Percentiles rank a stretch among this genome's conserved stretches.
phyloP scores from a whole-genome alignment of 2,113 vertebrate genomes.

The Melanerpes aurifrons region DNA sequence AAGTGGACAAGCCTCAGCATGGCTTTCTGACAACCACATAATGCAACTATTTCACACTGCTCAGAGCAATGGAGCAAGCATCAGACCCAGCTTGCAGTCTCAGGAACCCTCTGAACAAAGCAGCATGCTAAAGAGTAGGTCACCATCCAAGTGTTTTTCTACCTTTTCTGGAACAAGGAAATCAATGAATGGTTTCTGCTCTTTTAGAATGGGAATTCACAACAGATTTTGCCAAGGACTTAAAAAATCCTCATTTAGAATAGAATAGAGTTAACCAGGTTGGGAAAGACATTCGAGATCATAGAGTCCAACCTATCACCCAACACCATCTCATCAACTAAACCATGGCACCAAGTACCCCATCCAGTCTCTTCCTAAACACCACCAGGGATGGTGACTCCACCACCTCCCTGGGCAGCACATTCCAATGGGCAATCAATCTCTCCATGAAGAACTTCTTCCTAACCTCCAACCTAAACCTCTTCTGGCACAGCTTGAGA shows the following conservation, averaged over 20 bases:
- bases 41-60: background rate
- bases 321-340: too few species aligned
- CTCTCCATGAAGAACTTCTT: too few species aligned
- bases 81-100: background rate
- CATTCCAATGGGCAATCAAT: too few species aligned
- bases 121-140: background rate
- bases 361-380: too few species aligned
- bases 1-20: slow-evolving; percentile 1
- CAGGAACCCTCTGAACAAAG: background rate
- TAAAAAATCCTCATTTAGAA: background rate
- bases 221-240: background rate
- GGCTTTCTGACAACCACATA: slow-evolving; percentile 3
- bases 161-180: background rate
- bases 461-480: too few species aligned
- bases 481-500: too few species aligned
- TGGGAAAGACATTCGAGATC: too few species aligned
- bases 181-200: background rate
- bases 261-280: too few species aligned
- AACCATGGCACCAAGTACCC: too few species aligned
- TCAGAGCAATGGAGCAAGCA: background rate
- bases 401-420: too few species aligned
- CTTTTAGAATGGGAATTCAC: background rate
- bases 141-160: background rate
- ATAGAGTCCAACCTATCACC: too few species aligned
- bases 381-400: too few species aligned